Evolutionary conservation across 1,140 invertebrate species (phyloP), one percentile per base, ranked within the genome.

Genomic region (Pteromalus puparum): DNA sequence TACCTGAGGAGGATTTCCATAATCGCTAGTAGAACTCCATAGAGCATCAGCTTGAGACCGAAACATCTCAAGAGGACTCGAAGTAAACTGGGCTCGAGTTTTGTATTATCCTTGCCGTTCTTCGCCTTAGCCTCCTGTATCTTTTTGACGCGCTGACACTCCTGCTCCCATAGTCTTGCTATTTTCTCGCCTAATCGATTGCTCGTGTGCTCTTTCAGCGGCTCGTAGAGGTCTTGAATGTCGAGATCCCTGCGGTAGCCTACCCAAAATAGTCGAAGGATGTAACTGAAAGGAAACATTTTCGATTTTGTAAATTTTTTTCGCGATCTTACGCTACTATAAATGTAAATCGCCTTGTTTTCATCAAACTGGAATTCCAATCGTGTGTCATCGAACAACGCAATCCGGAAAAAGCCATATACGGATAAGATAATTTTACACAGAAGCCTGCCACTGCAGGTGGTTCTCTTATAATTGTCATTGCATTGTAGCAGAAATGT

Each of bases 241-340:
- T 95, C 95, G n/a, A 97, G 92, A 87, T 97, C 95, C 86, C 95
- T 93, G 86, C 94, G 94, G 89, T 93, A 95, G n/a, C 96, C 96
- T 18, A 94, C 90, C 94, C 94, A 95, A 89, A 96, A 96, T 12
- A 94, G 94, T 68, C 94, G 94, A 87, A 96, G 91, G 85, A 95
- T 93, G 95, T 95, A 96, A 85, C 95, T 94, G 88, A 90, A 93
- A 68, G n/a, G 28, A 2, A 82, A 53, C 53, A 26, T 42, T 42
- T 42, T 42, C 38, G 24, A 53, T 53, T 53, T 53, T 26, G 1
- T 48, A 13, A 4, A 28, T 9, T 24, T 70, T 46, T 21, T 21
- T 42, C 13, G 15, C 1, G 3, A 48, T n/a, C 21, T 67, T n/a
- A 18, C 1, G 12, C 1, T 26, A 21, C 65, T 48, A 21, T 48